phyloP scores from a whole-genome alignment of 2,888 invertebrate species.

The Leucania comma region DNA sequence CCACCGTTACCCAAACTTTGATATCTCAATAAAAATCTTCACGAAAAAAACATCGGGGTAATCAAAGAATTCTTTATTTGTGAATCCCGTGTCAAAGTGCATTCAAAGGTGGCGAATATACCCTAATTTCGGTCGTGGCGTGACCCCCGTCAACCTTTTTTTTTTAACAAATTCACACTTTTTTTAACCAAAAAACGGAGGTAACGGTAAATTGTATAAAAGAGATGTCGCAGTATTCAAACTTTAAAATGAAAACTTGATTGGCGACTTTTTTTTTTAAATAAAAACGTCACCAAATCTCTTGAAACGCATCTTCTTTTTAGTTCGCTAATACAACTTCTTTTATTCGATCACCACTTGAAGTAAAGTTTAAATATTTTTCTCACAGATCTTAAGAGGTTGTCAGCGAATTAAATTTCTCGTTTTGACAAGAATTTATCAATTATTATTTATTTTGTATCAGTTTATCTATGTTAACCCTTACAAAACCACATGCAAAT shows the following conservation, averaged over 20 bases:
- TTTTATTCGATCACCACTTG: slow-evolving; percentile 75
- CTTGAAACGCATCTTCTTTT: slow-evolving; percentile 82
- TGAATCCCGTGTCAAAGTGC: slow-evolving; percentile 89
- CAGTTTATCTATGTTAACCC: slow-evolving; percentile 27
- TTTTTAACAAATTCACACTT: slow-evolving; percentile 85
- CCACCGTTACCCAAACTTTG: slow-evolving; percentile 82
- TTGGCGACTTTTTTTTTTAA: slow-evolving; percentile 84
- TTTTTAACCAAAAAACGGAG: slow-evolving; percentile 77
- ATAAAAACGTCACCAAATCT: slow-evolving; percentile 81
- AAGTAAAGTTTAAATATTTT: slow-evolving; percentile 75
- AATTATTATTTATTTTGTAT: slow-evolving; percentile 48
- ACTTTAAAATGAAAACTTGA: slow-evolving; percentile 89
- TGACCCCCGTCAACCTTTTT: slow-evolving; percentile 90
- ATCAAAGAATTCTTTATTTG: slow-evolving; percentile 82
- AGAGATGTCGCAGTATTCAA: slow-evolving; percentile 83
- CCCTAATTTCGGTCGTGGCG: slow-evolving; percentile 88
- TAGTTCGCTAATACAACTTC: slow-evolving; percentile 76
- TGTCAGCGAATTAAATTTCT: slow-evolving; percentile 33
- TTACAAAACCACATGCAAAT: slow-evolving; percentile 48
- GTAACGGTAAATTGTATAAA: slow-evolving; percentile 86
- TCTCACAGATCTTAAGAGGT: slow-evolving; percentile 81
- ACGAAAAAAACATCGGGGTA: slow-evolving; percentile 81
- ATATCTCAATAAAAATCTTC: slow-evolving; percentile 87
- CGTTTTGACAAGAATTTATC: slow-evolving; percentile 35
- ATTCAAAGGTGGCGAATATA: slow-evolving; percentile 88